Evolutionary conservation across 2,888 invertebrate genomes (phyloP), one percentile per base, ranked within the genome.

Genomic region (Pristionchus exspectatus): DNA sequence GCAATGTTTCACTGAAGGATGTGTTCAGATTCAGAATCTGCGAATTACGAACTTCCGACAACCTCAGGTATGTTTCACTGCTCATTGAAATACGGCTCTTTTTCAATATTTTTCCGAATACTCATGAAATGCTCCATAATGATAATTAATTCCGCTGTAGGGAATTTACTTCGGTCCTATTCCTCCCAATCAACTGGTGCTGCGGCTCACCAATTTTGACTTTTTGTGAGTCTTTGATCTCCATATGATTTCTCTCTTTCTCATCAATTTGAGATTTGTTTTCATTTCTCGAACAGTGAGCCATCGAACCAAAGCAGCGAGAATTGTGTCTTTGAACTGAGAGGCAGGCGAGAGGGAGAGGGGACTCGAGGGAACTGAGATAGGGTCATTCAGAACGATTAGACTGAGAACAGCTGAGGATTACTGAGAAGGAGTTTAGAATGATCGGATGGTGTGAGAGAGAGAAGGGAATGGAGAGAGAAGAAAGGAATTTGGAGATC

Each of bases 1-100:
- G 81, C 95, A 95, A 90, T 95, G 95, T 88, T 95, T 95, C 91
- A 91, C 92, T 38, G 95, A 95, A 90, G 95, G 95, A 88, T 95
- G 94, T 90, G 94, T 95, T 27, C 92, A 93, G 90, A 92, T 93
- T 90, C 89, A 89, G 27, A 89, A 89, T 50, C 83, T 89, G 63
- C 56, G 89, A n/a, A 89, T 89, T 14, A 81, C 59, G 1, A 89
- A 66, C 24, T 89, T 89, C 69, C 59, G 89, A 2, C 89, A 89
- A 50, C 89, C 89, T 24, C 33, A 27, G 72, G 87, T 88, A 27
- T 14, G 54, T 16, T 50, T 27, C 44, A 50, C n/a, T 50, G 10
- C 4, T 50, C 21, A 18, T 16, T 81, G 9, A 7, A 81, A 18
- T 66, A n/a, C 12, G 4, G 2, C 24, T 24, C 2, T 59, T 59